Evolutionary conservation across 2,888 invertebrate genomes (phyloP), one percentile per base, ranked within the genome.

Genomic region (Conops quadrifasciatus): DNA sequence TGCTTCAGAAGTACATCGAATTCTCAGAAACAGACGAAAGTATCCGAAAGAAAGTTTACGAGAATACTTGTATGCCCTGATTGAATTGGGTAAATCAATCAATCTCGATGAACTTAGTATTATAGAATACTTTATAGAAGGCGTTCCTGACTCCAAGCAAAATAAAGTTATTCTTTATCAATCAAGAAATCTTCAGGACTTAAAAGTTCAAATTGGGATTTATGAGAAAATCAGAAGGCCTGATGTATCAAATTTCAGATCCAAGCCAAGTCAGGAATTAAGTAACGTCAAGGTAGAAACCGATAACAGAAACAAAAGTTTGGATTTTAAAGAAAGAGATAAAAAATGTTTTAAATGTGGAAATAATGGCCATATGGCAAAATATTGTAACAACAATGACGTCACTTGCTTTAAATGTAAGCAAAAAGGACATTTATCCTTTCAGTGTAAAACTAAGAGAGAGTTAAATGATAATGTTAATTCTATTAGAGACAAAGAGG

Each of bases 391-490:
- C 13, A 30, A 15, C 15, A 24, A 24, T 7, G 26, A 58, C 9
- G 16, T 26, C 16, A 58, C 26, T 30, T 60, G 43, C 21, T 30
- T 60, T 36, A n/a, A 60, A 60, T 60, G 60, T 28, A 16, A 43
- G 4, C 24, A 60, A 28, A 24, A 30, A 21, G 60, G 60, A 43
- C 36, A 60, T n/a, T 36, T n/a, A 30, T 28, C 60, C 11, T 36
- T 62, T 43, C 21, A 62, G 21, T 62, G 62, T 62, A 21, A 43
- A 24, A 43, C 9, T 2, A 11, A 43, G 9, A 19, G 16, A n/a
- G 36, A 62, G 43, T 67, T 71, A 67, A 21, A 72, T 71, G 9
- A 68, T 73, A 19, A 70, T 72, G 11, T 49, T 73, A 51, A 71
- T 36, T 36, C 36, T 9, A 36, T 36, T 36, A 36, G 36, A 36